Percentiles rank a stretch among this genome's conserved stretches.
These are phyloP conservation scores for Sebastes goodei DNA, from an alignment of 2,797 vertebrate species.

Conservation along the genomic window DNA sequence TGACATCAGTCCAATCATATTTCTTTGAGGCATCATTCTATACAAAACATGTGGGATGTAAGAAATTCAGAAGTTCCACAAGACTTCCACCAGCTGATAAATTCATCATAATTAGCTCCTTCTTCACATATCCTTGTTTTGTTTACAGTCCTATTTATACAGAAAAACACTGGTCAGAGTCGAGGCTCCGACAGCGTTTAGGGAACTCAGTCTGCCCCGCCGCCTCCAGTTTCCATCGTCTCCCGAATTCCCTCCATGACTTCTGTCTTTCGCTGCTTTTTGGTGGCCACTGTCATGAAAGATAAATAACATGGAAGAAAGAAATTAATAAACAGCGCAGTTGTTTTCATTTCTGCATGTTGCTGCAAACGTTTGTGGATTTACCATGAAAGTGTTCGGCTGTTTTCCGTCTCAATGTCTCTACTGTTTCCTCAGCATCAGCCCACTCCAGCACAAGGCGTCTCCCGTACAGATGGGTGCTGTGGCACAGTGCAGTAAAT, in stretches of 20 bases:
- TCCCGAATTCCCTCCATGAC: conserved; percentile 90
- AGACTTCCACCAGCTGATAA: not conserved
- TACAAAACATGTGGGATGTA: conserved; percentile 31
- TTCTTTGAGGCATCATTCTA: not conserved
- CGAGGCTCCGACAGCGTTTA: not conserved
- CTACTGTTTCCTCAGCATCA: conserved; percentile 89
- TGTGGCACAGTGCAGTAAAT: conserved; percentile 93
- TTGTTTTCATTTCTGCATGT: not conserved
- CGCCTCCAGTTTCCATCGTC: conserved; percentile 85
- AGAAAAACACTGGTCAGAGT: not conserved
- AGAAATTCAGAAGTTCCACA: not conserved
- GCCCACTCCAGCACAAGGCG: conserved; percentile 98
- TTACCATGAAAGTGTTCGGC: conserved; percentile 93
- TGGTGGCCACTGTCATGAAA: conserved; percentile 80
- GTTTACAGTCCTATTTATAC: conserved; percentile 5
- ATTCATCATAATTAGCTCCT: not conserved
- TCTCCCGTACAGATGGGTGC: conserved; percentile 96
- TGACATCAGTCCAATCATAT: not conserved
- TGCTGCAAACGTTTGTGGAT: not conserved
- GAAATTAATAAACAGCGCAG: not conserved
- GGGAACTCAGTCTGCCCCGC: conserved; percentile 54
- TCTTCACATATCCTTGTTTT: not conserved
- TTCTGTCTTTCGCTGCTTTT: conserved; percentile 83
- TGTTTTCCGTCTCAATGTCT: conserved; percentile 90
- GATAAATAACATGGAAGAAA: conserved; percentile 2